Evolutionary conservation across 2,797 vertebrate genomes (phyloP), one percentile per base, ranked within the genome.

Genomic region (Cyprinodon diabolis): DNA sequence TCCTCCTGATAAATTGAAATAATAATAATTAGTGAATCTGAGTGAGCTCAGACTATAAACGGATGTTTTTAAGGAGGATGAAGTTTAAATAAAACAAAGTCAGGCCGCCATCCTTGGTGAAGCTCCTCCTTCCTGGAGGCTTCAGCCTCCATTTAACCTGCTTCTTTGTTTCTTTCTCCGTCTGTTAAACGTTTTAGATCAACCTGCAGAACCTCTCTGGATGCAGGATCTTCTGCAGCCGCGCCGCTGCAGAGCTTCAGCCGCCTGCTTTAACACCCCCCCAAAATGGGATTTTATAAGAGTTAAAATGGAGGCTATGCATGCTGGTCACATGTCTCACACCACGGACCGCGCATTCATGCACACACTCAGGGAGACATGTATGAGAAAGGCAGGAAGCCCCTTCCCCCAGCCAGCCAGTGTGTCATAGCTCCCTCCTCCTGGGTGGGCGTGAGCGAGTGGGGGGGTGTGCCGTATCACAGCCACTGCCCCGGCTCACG

Each of bases 301-400:
- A 89, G 90, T 94, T 94, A 92, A 94, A 94, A 95, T 95, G 93
- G 93, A 95, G 92, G 84, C 90, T 83, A 25, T 73, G 88, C 72
- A 79, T 83, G 81, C 83, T 77, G 88, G 91, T 95, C 93, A 95
- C 94, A 94, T 94, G 93, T 90, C 85, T 89, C 83, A 87, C 79
- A 83, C 77, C 91, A 87, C 89, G 81, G 82, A 92, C 72, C 21
- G 48, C 72, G 63, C 82, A 74, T 81, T 69, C 48, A 66, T 15
- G 45, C 37, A 74, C 52, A 12, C 51, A 2, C 13, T 1, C 60
- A 7, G 13, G 19, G 75, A 86, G 67, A 75, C 83, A 85, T 79
- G 35, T 66, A 78, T 81, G 74, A 73, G 45, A 68, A 25, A 68
- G 48, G 47, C 30, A 65, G 52, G 66, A 47, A 56, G 63, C 79